Percentiles rank a stretch among this genome's conserved stretches.
Conservation (phyloP, 2,797 vertebrate species). For the Phataginus tricuspis region DNA sequence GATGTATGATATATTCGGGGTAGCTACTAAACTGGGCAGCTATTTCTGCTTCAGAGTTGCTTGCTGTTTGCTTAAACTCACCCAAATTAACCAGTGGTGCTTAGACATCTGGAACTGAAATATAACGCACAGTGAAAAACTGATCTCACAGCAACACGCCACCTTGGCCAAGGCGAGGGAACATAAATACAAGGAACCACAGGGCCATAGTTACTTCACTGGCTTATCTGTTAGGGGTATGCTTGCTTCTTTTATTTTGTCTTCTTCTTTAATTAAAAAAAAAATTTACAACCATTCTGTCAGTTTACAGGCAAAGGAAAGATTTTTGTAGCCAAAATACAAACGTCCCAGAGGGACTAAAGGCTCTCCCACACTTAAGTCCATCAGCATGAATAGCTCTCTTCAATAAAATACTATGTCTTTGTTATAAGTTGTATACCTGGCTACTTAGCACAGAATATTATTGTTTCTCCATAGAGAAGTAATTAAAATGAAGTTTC, state of each 20-base stretch:
- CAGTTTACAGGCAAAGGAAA: background rate
- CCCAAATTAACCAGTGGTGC: background rate
- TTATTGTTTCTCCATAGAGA: background rate
- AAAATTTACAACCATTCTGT: background rate
- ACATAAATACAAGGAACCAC: background rate
- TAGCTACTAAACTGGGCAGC: background rate
- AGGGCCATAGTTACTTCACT: background rate
- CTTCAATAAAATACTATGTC: background rate
- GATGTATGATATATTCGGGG: background rate
- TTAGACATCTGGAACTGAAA: background rate
- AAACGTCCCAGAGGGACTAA: background rate
- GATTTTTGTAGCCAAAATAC: background rate
- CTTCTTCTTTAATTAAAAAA: background rate
- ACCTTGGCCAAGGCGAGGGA: rapidly evolving
- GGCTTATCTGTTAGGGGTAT: background rate
- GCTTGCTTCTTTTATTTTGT: background rate
- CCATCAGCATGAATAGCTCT: background rate
- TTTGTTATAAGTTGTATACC: background rate
- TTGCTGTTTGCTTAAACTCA: background rate
- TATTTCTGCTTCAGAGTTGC: background rate
- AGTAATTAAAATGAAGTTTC: background rate
- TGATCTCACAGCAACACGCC: background rate
- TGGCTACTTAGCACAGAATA: background rate
- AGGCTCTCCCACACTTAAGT: background rate
- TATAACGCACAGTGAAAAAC: background rate